phyloP scores from a whole-genome alignment of 2,888 invertebrate species.

The Eupsilia transversa region DNA sequence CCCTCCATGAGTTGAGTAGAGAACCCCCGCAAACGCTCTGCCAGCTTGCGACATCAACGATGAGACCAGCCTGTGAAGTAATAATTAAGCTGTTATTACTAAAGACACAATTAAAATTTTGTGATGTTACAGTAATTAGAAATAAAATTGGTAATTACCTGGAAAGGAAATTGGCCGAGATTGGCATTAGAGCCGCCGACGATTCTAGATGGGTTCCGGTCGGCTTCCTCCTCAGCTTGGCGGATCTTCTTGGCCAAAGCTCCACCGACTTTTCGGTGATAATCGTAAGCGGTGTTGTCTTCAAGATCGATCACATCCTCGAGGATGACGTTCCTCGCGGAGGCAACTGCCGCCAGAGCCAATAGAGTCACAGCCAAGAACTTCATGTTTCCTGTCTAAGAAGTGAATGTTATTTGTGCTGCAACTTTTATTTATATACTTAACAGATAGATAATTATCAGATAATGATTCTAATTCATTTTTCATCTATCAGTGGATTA shows the following conservation, averaged over 20 bases:
- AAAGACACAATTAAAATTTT: too few relatives aligned
- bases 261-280: slow-evolving; percentile 54
- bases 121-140: too few relatives aligned
- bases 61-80: too few relatives aligned
- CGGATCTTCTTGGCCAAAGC: slow-evolving; percentile 62
- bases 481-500: slow-evolving; percentile 66
- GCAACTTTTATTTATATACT: background rate
- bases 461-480: background rate
- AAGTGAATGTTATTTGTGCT: too few relatives aligned
- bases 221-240: slow-evolving; percentile 50
- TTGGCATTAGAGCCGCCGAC: slow-evolving; percentile 58
- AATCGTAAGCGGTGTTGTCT: slow-evolving; percentile 58
- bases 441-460: background rate
- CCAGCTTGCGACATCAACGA: background rate
- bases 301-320: slow-evolving; percentile 45
- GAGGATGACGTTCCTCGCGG: slow-evolving; percentile 38
- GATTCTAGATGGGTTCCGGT: slow-evolving; percentile 54
- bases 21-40: slow-evolving; percentile 77
- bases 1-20: slow-evolving; percentile 61
- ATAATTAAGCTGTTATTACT: background rate
- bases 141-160: too few relatives aligned
- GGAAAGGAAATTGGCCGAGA: slow-evolving; percentile 63
- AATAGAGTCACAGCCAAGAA: slow-evolving; percentile 43
- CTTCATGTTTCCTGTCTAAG: too few relatives aligned
- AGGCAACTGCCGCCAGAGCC: slow-evolving; percentile 53